Evolutionary conservation across 2,888 invertebrate genomes (phyloP), one percentile per base, ranked within the genome.

Genomic region (Dimorphilus gyrociliatus): DNA sequence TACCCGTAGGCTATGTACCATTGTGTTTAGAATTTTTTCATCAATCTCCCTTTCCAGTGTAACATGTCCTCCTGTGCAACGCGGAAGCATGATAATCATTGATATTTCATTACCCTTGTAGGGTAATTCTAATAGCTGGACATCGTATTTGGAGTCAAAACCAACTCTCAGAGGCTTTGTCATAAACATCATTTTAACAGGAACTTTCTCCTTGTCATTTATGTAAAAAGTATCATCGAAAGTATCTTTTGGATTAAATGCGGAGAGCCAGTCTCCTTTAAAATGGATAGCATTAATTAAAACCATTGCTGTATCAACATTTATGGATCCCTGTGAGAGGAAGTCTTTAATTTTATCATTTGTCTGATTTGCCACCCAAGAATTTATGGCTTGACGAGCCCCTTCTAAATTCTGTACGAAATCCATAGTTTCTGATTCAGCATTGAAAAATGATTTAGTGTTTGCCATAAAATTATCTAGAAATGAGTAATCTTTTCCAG

Each of bases 301-400:
- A n/a, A 67, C 52, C 37, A 66, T 41, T 2, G 48, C 42, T 3
- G 59, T 59, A 3, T 41, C 18, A 2, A 39, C 13, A 29, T 40
- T 47, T n/a, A 65, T 41, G 5, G 46, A 39, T n/a, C 69, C 69
- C 2, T 71, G 12, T 2, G 68, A 54, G 28, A 92, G 61, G 2
- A 90, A 66, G 46, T 84, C 68, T 43, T 73, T 73, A 34, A 92
- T 88, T 55, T 76, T 81, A 7, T 76, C 63, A 31, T 79, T 74
- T 0, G 90, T 90, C 50, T 79, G 71, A 3, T 69, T 55, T 49
- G 75, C 74, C 24, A 81, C 81, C 81, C 85, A 86, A 19, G 58
- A 45, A 52, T 92, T 92, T 27, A 92, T 84, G 14, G 35, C 37
- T 10, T 19, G 3, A 25, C 50, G 32, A 10, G 63, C 51, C 1